Evolutionary conservation across 2,797 vertebrate species (phyloP), one percentile per base, ranked within the genome.

Genomic region (Sebastolobus altivelis): DNA sequence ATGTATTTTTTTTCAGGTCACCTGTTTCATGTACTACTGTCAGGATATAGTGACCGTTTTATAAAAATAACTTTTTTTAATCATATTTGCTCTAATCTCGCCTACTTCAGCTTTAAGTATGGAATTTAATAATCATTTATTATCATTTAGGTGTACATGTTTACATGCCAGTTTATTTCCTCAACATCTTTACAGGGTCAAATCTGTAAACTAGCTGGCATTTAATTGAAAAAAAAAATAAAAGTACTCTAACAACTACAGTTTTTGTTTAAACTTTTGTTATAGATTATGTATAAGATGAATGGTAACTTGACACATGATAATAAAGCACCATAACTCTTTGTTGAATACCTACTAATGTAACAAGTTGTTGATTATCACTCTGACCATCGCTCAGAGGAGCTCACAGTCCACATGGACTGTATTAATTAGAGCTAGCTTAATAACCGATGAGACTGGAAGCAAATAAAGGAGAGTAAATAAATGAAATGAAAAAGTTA

Each of bases 401-500:
- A 79, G 43, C 80, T 72, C n/a, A 12, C 27, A 70, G 76, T 81
- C 49, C 61, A 70, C 55, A 25, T 58, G 43, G 37, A 75, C 52
- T 62, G 10, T 58, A 72, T 76, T 88, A 86, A 90, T 88, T 72
- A 77, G 6, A 75, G 65, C 52, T 18, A 31, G 49, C 66, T 72
- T 58, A 65, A 63, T 82, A 84, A 65, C 65, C 18, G 22, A 52
- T 37, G 55, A 75, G 71, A 69, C 60, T 40, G 58, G 55, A 71
- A 77, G 25, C 9, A 61, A 65, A 84, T 52, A 52, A 77, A 73
- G 25, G 6, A 60, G 46, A 77, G 61, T 55, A 83, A 69, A 84
- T 67, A 61, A 58, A 80, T n/a, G 1, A 65, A 79, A 79, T 60
- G 12, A 38, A 80, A 80, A 84, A 5, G 8, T 80, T 73, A 81